Base-by-base conservation (phyloP, 2,113 vertebrate species). In the Grallaria varia region DNA sequence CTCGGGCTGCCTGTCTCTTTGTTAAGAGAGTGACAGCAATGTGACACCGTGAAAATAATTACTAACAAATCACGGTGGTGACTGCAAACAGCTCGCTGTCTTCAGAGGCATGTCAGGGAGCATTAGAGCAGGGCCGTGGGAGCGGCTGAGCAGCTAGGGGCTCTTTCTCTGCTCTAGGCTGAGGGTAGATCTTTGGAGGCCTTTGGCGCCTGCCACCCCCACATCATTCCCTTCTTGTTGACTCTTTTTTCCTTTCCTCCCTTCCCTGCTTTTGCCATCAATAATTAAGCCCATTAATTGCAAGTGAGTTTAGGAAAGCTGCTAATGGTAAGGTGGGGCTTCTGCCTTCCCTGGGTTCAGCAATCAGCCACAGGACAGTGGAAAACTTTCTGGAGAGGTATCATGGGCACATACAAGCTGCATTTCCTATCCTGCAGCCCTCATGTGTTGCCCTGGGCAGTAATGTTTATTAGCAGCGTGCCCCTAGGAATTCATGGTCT, bases 31-130 rank as follows among this genome's bases (percentile, higher is more conserved):
- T 99, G 99, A 99, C 99, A 99, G 99, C 99, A 98, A 98, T 98
- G 99, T 99, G 99, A 99, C 99, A 99, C 99, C 97, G 98, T 99
- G 99, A 99, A 99, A 99, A 99, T 99, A 99, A 99, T 99, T 99
- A 99, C 99, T 99, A 99, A 99, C 99, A 99, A 99, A 99, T 99
- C 99, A 99, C 98, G 97, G 98, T 98, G 99, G 99, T 99, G 99
- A 99, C 99, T 99, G 99, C 98, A 99, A 99, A 99, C 99, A 99
- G 99, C 98, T 99, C 98, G 97, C 98, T 98, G 98, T 98, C 99
- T 99, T 99, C 99, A 99, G 99, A 99, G 98, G 98, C 98, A 98
- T 99, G 99, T 99, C 99, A 99, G 98, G 98, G 98, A 98, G 99
- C 98, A 99, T 99, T 99, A 99, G 98, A 99, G 98, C 98, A 98